A percentile compares a stretch with the other conserved stretches of the same genome.
Conservation (phyloP, 2,888 invertebrate species). For the Spicauda simplicius region DNA sequence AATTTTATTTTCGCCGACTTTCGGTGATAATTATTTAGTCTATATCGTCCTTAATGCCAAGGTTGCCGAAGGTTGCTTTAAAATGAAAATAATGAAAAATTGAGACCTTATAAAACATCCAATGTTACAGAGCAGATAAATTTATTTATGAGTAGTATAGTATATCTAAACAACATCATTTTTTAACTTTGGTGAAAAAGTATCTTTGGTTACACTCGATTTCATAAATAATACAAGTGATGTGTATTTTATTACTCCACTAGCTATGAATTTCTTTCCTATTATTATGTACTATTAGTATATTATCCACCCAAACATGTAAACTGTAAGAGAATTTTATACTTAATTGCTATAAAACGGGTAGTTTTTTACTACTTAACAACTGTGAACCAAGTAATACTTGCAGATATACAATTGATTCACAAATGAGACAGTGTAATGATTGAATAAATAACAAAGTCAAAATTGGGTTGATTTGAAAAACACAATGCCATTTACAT, state of each 20-base stretch:
- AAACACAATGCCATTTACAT: too few relatives aligned
- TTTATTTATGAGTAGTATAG: background rate
- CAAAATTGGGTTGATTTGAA: too few relatives aligned
- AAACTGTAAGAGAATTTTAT: too few relatives aligned
- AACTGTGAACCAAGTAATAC: too few relatives aligned
- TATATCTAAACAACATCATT: constrained; percentile 20
- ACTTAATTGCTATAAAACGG: background rate
- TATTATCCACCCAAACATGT: background rate
- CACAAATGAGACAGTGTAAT: too few relatives aligned
- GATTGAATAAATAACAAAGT: too few relatives aligned
- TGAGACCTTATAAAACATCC: background rate
- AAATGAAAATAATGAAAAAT: too few relatives aligned
- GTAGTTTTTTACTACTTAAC: background rate
- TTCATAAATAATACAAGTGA: constrained; percentile 13
- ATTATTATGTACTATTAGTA: background rate
- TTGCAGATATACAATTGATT: too few relatives aligned
- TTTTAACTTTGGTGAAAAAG: constrained; percentile 37
- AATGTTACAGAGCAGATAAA: background rate
- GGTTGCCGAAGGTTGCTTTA: too few relatives aligned
- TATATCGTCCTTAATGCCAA: too few relatives aligned
- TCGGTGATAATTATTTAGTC: too few relatives aligned
- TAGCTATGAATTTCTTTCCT: constrained; percentile 4
- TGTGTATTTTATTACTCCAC: background rate
- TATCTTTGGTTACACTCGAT: constrained; percentile 35
- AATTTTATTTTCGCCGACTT: too few relatives aligned